Evolutionary conservation across 2,113 vertebrate species (phyloP).

Genomic region (Pelecanoides urinatrix): DNA sequence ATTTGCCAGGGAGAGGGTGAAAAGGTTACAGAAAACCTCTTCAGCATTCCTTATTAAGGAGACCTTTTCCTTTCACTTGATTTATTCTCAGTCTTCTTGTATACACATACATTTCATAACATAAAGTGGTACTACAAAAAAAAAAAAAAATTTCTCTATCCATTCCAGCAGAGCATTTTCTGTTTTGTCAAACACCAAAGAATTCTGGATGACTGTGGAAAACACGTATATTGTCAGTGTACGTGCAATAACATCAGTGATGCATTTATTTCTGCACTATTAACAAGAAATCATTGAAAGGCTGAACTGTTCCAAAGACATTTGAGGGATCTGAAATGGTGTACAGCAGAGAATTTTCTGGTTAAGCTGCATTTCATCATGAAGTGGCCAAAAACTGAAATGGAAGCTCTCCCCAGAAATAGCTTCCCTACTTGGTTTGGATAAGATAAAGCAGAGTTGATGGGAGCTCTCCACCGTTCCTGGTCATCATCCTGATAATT

Average conservation of each 20-base stretch:
- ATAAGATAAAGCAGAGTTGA: neutral
- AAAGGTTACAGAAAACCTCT: neutral
- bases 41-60: neutral
- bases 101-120: neutral
- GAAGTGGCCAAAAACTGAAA: neutral
- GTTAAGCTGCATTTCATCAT: neutral
- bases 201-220: neutral
- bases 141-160: no score
- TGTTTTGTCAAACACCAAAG: neutral
- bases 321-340: neutral
- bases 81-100: neutral
- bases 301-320: neutral
- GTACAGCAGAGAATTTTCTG: neutral
- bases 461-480: accelerated
- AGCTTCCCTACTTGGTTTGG: neutral
- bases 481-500: neutral
- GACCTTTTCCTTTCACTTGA: neutral
- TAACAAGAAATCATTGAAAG: neutral
- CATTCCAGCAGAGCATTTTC: neutral
- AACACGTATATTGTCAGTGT: neutral
- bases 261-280: neutral
- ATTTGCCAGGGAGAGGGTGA: neutral
- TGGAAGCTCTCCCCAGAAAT: neutral
- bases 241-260: neutral
- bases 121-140: neutral